Percentiles rank a stretch among this genome's conserved stretches.
Evolutionary conservation across 1,140 invertebrate genomes (phyloP).

Genomic region (Xylocopa sonorina): DNA sequence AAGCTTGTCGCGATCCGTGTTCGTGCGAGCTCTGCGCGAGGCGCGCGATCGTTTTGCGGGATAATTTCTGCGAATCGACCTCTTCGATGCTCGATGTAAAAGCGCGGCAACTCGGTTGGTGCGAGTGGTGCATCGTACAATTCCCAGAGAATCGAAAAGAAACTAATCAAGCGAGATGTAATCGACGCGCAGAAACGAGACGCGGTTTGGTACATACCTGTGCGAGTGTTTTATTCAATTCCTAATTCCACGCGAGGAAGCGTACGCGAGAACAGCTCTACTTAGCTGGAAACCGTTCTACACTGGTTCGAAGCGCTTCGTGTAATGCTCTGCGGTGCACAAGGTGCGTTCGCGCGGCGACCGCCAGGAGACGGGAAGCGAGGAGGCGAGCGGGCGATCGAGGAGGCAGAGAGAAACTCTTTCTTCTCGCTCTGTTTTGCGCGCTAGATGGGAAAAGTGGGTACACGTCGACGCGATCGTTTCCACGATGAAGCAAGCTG

Average conservation of each 20-base stretch:
- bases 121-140: too few relatives aligned
- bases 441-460: conserved; percentile 8
- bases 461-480: conserved; percentile 60
- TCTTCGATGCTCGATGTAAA: neutral
- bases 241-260: conserved; percentile 39
- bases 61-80: neutral
- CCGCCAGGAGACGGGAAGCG: conserved; percentile 22
- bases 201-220: conserved; percentile 15
- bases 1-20: conserved; percentile 14
- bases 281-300: conserved; percentile 57
- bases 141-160: too few relatives aligned
- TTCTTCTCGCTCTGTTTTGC: conserved; percentile 38
- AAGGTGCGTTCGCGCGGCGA: conserved; percentile 63
- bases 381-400: conserved; percentile 11
- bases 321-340: conserved; percentile 67
- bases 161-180: too few relatives aligned
- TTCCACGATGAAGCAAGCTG: conserved; percentile 42
- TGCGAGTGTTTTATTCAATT: conserved; percentile 44
- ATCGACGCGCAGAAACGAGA: neutral
- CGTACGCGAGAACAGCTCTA: conserved; percentile 16
- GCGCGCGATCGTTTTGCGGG: neutral
- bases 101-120: conserved; percentile 15
- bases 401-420: conserved; percentile 28
- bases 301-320: conserved; percentile 69
- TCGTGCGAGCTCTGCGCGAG: neutral